phyloP scores from a whole-genome alignment of 2,113 vertebrate species.

The Chloropsis cyanopogon region DNA sequence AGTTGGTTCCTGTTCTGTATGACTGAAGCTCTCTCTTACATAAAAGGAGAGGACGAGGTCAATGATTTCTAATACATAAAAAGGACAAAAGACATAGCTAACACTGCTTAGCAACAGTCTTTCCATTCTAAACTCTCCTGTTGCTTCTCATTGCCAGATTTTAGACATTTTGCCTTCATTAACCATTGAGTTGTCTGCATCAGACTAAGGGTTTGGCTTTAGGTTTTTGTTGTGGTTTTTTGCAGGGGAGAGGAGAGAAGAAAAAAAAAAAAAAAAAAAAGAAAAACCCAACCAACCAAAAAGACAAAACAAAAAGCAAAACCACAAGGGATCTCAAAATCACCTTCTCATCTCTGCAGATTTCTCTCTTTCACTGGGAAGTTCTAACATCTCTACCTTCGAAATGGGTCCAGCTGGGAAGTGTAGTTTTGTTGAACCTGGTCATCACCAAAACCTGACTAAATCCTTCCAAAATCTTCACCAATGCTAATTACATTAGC shows the following conservation, averaged over 20 bases:
- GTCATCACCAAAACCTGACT: background rate
- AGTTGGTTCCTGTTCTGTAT: background rate
- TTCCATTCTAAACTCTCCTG: background rate
- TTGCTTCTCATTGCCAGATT: background rate
- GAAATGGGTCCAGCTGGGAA: background rate
- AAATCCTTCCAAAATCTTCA: background rate
- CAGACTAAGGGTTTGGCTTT: background rate
- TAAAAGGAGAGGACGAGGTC: background rate
- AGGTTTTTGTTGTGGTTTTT: background rate
- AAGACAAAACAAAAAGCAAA: background rate
- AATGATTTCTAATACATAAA: background rate
- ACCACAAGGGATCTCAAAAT: background rate
- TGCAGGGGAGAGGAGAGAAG: accelerated
- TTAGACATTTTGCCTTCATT: background rate
- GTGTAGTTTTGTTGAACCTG: background rate
- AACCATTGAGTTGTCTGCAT: background rate
- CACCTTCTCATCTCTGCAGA: background rate
- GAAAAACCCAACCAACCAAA: background rate
- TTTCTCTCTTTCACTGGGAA: background rate
- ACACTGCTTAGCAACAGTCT: background rate
- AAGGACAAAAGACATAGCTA: background rate
- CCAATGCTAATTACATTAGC: background rate
- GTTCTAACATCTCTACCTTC: background rate
- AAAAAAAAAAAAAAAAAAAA: too few species aligned
- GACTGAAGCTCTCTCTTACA: background rate